Conservation (phyloP, 2,797 vertebrate species). For the Sebastes kiyomatsui region DNA sequence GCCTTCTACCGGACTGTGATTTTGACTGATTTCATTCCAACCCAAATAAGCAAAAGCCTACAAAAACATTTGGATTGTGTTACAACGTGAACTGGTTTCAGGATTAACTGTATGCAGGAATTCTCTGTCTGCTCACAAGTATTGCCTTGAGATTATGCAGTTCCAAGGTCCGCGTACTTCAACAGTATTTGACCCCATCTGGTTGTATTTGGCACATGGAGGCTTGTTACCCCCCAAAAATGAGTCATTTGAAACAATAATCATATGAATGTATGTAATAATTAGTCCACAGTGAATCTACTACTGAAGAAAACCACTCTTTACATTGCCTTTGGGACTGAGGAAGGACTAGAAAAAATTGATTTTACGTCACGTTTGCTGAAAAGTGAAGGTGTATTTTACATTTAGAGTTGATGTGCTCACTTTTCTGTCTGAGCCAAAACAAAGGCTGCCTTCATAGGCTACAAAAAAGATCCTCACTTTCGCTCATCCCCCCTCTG, state of each 20-base stretch:
- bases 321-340: constrained; percentile 49
- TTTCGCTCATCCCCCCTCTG: constrained; percentile 24
- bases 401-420: constrained; percentile 28
- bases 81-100: constrained; percentile 21
- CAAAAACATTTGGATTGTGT: constrained; percentile 42
- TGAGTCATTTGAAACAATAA: constrained; percentile 29
- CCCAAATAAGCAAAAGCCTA: constrained; percentile 44
- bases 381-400: constrained; percentile 37
- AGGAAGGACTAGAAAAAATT: constrained; percentile 25
- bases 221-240: constrained; percentile 20
- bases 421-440: constrained; percentile 47
- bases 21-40: constrained; percentile 73
- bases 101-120: constrained; percentile 50
- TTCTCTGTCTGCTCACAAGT: constrained; percentile 58
- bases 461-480: constrained; percentile 8
- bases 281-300: constrained; percentile 36
- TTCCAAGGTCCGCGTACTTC: constrained; percentile 45
- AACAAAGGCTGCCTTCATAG: constrained; percentile 34
- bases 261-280: constrained; percentile 69
- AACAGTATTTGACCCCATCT: constrained; percentile 63
- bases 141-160: constrained; percentile 71
- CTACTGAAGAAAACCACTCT: constrained; percentile 61
- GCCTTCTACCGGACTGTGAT: constrained; percentile 67
- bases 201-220: constrained; percentile 52
- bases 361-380: constrained; percentile 33